Percentiles rank a stretch among this genome's conserved stretches.
Evolutionary conservation across 2,888 invertebrate species (phyloP).

Genomic region (Lysandra bellargus): DNA sequence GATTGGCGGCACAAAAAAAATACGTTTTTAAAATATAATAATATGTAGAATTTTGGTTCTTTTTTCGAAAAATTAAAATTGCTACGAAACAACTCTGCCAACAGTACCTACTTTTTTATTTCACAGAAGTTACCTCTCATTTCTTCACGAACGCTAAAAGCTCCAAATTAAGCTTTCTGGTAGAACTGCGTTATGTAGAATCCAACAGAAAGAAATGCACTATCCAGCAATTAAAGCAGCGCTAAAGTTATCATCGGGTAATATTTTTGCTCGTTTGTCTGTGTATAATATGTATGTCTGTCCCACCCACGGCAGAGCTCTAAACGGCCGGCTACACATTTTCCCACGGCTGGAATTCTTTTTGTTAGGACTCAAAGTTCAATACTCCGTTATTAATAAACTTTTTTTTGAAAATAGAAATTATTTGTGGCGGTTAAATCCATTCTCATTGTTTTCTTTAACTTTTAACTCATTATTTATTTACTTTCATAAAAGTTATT

Average conservation of each 20-base stretch:
- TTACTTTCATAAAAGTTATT: neutral
- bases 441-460: neutral
- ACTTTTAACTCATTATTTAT: neutral
- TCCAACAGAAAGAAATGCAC: neutral
- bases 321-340: conserved; percentile 1
- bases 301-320: conserved; percentile 9
- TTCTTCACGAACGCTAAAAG: neutral
- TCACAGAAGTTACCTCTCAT: no score
- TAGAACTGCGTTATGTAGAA: neutral
- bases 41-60: no score
- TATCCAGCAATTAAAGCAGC: neutral
- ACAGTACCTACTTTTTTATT: neutral
- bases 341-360: conserved; percentile 12
- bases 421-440: neutral
- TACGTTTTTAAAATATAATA: neutral
- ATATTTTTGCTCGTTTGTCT: neutral
- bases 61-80: no score
- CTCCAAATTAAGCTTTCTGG: neutral
- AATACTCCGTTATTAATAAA: conserved; percentile 9
- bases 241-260: neutral
- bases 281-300: neutral
- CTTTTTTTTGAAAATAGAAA: conserved; percentile 4
- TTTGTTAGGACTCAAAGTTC: conserved; percentile 15
- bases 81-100: no score
- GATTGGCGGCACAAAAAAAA: neutral